A percentile compares a stretch with the other conserved stretches of the same genome.
phyloP scores from a whole-genome alignment of 2,113 vertebrate species.

The Tragulus kanchil region DNA sequence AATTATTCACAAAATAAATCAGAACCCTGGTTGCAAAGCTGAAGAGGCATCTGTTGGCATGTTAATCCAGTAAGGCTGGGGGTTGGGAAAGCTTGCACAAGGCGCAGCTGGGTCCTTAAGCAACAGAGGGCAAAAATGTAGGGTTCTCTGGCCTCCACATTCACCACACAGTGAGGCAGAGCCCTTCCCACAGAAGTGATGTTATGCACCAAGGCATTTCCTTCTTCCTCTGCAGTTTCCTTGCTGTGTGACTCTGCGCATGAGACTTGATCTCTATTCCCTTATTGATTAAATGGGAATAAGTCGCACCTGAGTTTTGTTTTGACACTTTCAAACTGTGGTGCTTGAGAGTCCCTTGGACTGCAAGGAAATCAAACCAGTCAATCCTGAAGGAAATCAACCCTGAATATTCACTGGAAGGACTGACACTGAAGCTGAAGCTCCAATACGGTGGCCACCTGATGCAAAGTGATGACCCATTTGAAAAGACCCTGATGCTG shows the following conservation, averaged over 20 bases:
- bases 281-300: neutral
- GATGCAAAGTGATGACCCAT: neutral
- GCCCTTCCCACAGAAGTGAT: neutral
- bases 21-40: neutral
- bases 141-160: neutral
- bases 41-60: neutral
- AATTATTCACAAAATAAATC: conserved; percentile 66
- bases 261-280: neutral
- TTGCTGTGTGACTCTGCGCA: neutral
- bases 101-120: neutral
- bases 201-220: neutral
- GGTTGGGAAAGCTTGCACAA: neutral
- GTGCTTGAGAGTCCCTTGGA: neutral
- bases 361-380: neutral
- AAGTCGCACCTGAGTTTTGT: neutral
- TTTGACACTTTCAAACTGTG: neutral
- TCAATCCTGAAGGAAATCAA: neutral
- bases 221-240: neutral
- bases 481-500: neutral
- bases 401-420: neutral
- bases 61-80: neutral
- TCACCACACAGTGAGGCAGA: neutral
- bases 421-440: neutral
- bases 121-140: neutral
- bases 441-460: neutral